phyloP scores from a whole-genome alignment of 2,113 vertebrate genomes.

The Meriones unguiculatus region DNA sequence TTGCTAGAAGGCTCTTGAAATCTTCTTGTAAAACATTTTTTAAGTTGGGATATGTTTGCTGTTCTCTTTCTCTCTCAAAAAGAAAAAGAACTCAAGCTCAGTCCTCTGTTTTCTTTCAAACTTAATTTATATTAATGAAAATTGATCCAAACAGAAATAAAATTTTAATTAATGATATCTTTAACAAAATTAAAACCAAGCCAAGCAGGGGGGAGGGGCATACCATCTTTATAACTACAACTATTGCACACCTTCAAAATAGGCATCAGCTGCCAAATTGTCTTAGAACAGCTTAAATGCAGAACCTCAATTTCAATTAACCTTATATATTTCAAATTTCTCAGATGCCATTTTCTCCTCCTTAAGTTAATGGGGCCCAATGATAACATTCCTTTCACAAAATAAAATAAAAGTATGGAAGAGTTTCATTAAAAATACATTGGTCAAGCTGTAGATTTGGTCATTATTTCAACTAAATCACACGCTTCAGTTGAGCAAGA shows the following conservation, averaged over 20 bases:
- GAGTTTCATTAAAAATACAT: constrained; percentile 43
- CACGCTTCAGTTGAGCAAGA: not conserved
- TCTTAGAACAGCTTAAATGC: not conserved
- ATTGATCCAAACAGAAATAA: constrained; percentile 13
- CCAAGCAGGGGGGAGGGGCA: not conserved
- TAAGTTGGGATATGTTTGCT: constrained; percentile 29
- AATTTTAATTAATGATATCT: constrained; percentile 1
- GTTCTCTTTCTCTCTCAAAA: not conserved
- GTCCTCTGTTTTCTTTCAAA: not conserved
- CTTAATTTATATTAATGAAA: constrained; percentile 2
- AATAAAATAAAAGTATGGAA: constrained; percentile 56
- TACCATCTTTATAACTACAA: not conserved
- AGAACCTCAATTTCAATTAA: constrained; percentile 31
- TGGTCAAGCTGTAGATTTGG: not conserved
- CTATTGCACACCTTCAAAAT: not conserved
- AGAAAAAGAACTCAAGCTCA: not conserved
- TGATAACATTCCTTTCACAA: constrained; percentile 23
- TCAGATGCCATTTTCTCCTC: constrained; percentile 14
- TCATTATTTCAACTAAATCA: constrained; percentile 49
- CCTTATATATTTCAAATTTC: constrained; percentile 30
- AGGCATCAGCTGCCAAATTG: constrained; percentile 1
- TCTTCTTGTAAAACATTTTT: not conserved
- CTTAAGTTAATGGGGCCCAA: constrained; percentile 45
- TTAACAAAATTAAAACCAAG: constrained; percentile 27
- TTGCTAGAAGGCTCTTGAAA: not conserved